phyloP scores from a whole-genome alignment of 2,113 vertebrate genomes.

The Muntiacus muntjak region DNA sequence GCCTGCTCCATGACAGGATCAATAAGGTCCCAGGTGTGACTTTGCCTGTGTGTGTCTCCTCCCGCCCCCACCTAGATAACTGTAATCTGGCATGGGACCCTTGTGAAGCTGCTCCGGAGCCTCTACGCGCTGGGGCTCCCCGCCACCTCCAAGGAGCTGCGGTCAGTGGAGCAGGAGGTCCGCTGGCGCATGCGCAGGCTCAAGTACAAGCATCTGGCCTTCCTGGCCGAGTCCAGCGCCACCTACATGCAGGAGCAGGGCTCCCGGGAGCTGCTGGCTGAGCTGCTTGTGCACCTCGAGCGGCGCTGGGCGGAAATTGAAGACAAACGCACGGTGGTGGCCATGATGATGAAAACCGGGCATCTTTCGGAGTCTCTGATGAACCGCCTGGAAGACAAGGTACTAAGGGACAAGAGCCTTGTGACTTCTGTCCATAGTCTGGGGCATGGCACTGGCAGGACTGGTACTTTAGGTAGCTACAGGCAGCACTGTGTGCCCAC shows the following conservation, averaged over 20 bases:
- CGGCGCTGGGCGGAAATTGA: constrained; percentile 92
- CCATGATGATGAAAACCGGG: constrained; percentile 79
- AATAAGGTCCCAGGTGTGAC: accelerated
- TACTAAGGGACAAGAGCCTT: constrained; percentile 51
- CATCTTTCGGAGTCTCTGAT: constrained; percentile 80
- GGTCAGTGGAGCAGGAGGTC: constrained; percentile 88
- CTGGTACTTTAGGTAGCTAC: not conserved
- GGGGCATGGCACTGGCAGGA: not conserved
- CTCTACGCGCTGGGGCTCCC: constrained; percentile 78
- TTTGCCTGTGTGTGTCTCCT: not conserved
- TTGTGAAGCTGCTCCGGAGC: constrained; percentile 83
- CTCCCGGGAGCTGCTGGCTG: constrained; percentile 72
- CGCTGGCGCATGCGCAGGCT: constrained; percentile 89
- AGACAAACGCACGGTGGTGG: constrained; percentile 77
- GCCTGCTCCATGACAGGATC: too few relatives aligned
- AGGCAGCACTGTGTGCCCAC: not conserved
- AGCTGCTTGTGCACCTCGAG: constrained; percentile 88
- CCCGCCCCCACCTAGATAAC: constrained; percentile 74
- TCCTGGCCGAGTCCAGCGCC: constrained; percentile 59
- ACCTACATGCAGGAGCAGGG: not conserved
- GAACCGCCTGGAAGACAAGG: constrained; percentile 94
- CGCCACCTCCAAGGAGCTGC: constrained; percentile 24
- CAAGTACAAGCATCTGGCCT: constrained; percentile 81
- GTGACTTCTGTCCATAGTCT: not conserved
- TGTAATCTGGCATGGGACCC: constrained; percentile 81